Percentiles rank a stretch among this genome's conserved stretches.
Conservation (phyloP, 2,113 vertebrate genomes). For the Podarcis muralis region DNA sequence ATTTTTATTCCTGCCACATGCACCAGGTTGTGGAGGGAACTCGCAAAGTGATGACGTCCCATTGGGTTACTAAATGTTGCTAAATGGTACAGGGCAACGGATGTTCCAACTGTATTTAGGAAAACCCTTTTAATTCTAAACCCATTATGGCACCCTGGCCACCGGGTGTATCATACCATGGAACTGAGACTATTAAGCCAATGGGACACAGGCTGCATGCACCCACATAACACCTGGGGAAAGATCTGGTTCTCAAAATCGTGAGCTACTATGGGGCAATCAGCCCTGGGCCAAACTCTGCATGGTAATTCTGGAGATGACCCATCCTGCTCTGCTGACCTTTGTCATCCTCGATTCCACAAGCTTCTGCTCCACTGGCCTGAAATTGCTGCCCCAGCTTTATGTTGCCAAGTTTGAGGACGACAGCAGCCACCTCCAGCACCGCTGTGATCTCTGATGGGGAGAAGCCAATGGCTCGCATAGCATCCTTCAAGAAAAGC, state of each 20-base stretch:
- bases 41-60: background rate
- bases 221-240: too few relatives aligned
- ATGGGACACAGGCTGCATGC: too few relatives aligned
- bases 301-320: background rate
- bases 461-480: slow-evolving; percentile 78
- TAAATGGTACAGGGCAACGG: background rate
- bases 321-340: slow-evolving; percentile 50
- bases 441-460: slow-evolving; percentile 66
- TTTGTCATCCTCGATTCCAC: slow-evolving; percentile 64
- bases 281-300: background rate
- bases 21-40: background rate
- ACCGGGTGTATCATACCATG: background rate
- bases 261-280: too few relatives aligned
- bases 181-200: background rate
- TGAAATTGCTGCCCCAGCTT: slow-evolving; percentile 70
- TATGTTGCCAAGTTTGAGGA: slow-evolving; percentile 81
- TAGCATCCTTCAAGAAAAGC: slow-evolving; percentile 70
- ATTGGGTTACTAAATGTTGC: background rate
- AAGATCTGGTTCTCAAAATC: background rate
- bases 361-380: slow-evolving; percentile 71
- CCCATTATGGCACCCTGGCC: background rate
- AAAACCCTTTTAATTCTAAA: background rate
- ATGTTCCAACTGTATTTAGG: background rate
- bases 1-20: background rate
- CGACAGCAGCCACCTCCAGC: slow-evolving; percentile 76